Conservation (phyloP, 2,113 vertebrate species). For the Anas platyrhynchos region DNA sequence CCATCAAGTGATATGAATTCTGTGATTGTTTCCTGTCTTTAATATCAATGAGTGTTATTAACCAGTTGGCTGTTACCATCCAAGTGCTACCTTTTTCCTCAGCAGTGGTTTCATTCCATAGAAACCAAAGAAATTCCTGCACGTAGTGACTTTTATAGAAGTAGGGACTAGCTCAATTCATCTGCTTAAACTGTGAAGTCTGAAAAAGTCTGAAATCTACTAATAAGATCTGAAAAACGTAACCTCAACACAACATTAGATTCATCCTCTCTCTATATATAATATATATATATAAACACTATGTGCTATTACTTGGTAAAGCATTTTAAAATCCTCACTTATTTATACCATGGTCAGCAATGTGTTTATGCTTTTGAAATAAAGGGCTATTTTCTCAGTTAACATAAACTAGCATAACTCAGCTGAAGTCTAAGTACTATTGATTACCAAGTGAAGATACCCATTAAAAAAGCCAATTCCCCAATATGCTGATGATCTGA, state of each 20-base stretch:
- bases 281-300: too few relatives aligned
- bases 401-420: neutral
- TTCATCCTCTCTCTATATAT: neutral
- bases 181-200: neutral
- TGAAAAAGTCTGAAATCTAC: neutral
- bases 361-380: neutral
- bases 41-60: neutral
- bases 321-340: neutral
- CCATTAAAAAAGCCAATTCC: neutral
- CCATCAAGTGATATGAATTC: neutral
- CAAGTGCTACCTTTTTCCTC: neutral
- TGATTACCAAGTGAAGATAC: neutral
- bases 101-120: neutral
- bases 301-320: neutral
- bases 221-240: neutral
- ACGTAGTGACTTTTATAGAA: neutral
- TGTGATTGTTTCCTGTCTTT: conserved; percentile 22
- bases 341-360: neutral
- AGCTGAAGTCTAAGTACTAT: neutral
- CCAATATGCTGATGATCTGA: neutral
- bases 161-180: neutral
- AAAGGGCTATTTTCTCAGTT: neutral
- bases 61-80: neutral
- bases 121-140: neutral
- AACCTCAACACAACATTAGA: neutral